These are phyloP conservation scores for Copsychus sechellarum DNA, from an alignment of 2,113 vertebrate species.

Conservation along the genomic window DNA sequence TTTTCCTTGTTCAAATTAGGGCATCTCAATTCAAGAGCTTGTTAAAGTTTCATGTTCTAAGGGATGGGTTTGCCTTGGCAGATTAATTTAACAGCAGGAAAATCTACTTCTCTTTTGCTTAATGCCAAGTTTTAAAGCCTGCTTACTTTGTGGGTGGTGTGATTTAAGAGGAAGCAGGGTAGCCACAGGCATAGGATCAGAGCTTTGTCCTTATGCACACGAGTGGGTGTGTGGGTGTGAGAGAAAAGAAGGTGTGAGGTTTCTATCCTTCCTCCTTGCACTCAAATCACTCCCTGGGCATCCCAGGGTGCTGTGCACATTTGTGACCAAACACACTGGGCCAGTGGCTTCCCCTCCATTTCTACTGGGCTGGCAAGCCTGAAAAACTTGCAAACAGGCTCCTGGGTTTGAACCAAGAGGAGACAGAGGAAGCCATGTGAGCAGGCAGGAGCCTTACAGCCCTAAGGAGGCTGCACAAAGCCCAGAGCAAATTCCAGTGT, in stretches of 20 bases:
- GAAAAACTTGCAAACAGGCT: not conserved
- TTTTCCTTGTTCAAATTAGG: slow-evolving; percentile 48
- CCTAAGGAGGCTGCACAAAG: not conserved
- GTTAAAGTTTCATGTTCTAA: slow-evolving; percentile 56
- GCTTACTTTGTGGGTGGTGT: slow-evolving; percentile 58
- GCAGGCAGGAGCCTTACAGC: not conserved
- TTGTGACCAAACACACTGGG: fast-evolving
- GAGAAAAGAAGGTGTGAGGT: not conserved
- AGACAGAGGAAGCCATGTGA: not conserved
- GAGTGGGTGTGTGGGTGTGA: slow-evolving; percentile 39
- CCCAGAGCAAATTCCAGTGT: not conserved
- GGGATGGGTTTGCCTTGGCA: slow-evolving; percentile 22
- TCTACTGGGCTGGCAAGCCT: not conserved
- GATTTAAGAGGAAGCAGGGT: slow-evolving; percentile 38
- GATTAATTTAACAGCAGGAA: slow-evolving; percentile 55
- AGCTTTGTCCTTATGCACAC: not conserved
- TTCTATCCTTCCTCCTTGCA: not conserved
- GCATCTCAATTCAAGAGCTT: slow-evolving; percentile 40
- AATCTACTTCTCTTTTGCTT: slow-evolving; percentile 54
- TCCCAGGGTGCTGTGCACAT: fast-evolving
- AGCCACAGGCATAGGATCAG: slow-evolving; percentile 59
- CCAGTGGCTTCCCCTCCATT: not conserved
- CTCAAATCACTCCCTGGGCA: not conserved
- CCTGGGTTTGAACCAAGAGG: not conserved
- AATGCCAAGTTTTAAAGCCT: slow-evolving; percentile 55